Evolutionary conservation across 2,888 invertebrate species (phyloP).

Genomic region (Synergus itoensis): DNA sequence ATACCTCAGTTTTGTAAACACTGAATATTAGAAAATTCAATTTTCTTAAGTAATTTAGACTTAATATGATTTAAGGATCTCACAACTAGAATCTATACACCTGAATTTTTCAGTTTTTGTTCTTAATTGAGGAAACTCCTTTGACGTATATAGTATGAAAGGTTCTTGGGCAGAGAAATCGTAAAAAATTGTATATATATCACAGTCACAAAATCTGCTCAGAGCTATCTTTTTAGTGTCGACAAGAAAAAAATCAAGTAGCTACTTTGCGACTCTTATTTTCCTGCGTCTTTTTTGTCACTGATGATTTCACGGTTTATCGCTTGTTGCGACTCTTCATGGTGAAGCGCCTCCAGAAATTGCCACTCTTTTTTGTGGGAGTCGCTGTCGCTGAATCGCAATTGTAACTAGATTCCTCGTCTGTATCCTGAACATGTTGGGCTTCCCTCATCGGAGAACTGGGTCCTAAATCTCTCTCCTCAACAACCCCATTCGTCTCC

Average conservation of each 20-base stretch:
- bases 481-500: conserved; percentile 64
- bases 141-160: not conserved
- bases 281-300: not conserved
- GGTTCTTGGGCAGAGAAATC: not conserved
- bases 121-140: not conserved
- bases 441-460: conserved; percentile 76
- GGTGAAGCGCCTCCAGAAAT: conserved; percentile 85
- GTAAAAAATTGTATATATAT: not conserved
- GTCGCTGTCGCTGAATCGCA: conserved; percentile 67
- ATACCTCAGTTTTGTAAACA: not conserved
- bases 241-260: not conserved
- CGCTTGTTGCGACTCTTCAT: conserved; percentile 85
- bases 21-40: not conserved
- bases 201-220: conserved; percentile 2
- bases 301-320: conserved; percentile 74
- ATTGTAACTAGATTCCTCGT: conserved; percentile 81
- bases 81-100: not conserved
- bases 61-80: not conserved
- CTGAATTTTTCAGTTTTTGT: not conserved
- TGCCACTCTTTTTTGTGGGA: conserved; percentile 70
- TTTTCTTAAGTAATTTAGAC: not conserved
- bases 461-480: conserved; percentile 76
- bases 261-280: not conserved
- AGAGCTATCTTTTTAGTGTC: not conserved
- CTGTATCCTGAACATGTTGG: conserved; percentile 74